These are phyloP conservation scores for Helobdella robusta DNA, from an alignment of 2,888 invertebrate species.

Conservation along the genomic window DNA sequence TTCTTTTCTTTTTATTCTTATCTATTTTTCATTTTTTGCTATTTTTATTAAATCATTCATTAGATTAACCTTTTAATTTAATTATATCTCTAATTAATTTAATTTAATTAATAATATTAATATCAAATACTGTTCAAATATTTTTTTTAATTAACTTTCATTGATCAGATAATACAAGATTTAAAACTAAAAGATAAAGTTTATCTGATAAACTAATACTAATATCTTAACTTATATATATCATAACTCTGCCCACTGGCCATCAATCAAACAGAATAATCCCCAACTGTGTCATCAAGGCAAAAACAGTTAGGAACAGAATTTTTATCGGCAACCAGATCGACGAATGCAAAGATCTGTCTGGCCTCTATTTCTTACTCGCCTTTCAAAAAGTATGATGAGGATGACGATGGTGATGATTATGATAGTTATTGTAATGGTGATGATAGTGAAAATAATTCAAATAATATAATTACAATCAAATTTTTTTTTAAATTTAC, in stretches of 20 bases:
- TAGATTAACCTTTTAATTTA: too few relatives aligned
- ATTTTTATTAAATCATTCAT: too few relatives aligned
- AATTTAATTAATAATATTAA: background rate
- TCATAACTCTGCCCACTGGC: background rate
- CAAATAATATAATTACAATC: background rate
- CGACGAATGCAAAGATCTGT: conserved; percentile 88
- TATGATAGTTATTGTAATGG: background rate
- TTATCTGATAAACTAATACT: background rate
- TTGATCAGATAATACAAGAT: too few relatives aligned
- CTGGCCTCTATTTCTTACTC: conserved; percentile 82
- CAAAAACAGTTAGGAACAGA: conserved; percentile 84
- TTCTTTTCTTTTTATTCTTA: too few relatives aligned
- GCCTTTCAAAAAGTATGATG: conserved; percentile 70
- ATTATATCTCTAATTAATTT: background rate
- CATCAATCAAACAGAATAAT: conserved; percentile 41
- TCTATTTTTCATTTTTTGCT: too few relatives aligned
- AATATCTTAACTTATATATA: background rate
- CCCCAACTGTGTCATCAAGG: conserved; percentile 95
- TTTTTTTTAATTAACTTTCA: background rate
- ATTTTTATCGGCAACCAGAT: conserved; percentile 89
- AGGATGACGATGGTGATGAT: background rate
- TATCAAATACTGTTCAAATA: background rate
- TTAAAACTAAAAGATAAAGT: too few relatives aligned
- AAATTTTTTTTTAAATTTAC: conserved; percentile 3
- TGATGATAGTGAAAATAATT: background rate